phyloP scores from a whole-genome alignment of 1,140 invertebrate genomes.

The Temnothorax longispinosus region DNA sequence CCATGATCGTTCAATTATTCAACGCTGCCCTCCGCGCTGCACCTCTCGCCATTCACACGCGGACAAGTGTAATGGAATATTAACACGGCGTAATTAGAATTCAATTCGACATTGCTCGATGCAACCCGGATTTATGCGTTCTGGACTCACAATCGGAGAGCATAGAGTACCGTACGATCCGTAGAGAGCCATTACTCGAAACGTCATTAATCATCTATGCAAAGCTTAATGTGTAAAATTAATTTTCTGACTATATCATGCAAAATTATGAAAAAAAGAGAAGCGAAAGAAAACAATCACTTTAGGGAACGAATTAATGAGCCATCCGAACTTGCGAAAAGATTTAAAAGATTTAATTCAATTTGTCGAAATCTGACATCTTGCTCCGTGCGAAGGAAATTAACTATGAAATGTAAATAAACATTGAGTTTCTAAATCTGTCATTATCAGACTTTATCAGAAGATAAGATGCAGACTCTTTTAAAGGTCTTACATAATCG shows the following conservation, averaged over 20 bases:
- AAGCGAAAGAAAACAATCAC: background rate
- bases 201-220: slow-evolving; percentile 47
- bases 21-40: slow-evolving; percentile 32
- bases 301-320: background rate
- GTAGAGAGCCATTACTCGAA: slow-evolving; percentile 23
- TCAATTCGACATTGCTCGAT: slow-evolving; percentile 56
- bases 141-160: background rate
- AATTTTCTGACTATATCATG: background rate
- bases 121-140: slow-evolving; percentile 47
- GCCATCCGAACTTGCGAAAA: background rate
- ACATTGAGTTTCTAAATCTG: background rate
- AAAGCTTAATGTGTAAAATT: slow-evolving; percentile 37
- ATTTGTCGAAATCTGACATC: background rate
- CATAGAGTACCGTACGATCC: slow-evolving; percentile 25
- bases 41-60: slow-evolving; percentile 32
- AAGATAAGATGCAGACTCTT: slow-evolving; percentile 1
- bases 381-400: background rate
- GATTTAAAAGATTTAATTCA: background rate
- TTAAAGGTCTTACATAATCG: slow-evolving; percentile 10
- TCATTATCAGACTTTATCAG: background rate
- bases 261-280: background rate
- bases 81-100: slow-evolving; percentile 72
- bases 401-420: background rate
- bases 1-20: slow-evolving; percentile 77
- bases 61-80: slow-evolving; percentile 74